Evolutionary conservation across 2,113 vertebrate genomes (phyloP), one percentile per base, ranked within the genome.

Genomic region (Collichthys lucidus): DNA sequence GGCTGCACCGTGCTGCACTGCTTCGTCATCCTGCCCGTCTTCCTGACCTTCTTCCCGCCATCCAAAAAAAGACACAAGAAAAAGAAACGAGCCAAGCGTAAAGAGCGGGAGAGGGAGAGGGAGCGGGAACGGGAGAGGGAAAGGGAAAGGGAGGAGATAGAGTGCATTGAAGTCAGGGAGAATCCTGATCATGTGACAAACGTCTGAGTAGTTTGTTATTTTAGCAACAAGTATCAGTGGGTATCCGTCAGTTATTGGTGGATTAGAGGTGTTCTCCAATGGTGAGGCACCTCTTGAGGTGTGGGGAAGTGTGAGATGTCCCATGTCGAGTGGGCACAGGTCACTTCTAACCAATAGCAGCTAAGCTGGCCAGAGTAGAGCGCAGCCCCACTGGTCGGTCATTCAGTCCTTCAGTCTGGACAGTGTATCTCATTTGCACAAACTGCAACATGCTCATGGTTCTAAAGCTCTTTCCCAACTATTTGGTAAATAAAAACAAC

Each of bases 1-100:
- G 96, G 96, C 94, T 99, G 97, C 95, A 98, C 97, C 86, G 94
- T 98, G 92, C 96, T 99, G 93, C 98, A 99, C 96, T 99, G 98
- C 96, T 99, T 99, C 69, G 96, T 99, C 95, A 98, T 99, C 92
- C 96, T 99, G 91, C 98, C 98, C 0, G 98, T 99, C 89, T 99
- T 99, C 94, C 96, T 99, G 91, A 99, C 98, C 70, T 99, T 99
- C 93, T 99, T 99, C 85, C 98, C 98, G 59, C 98, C 98, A 16
- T 99, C 98, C 83, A 99, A 99, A 96, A 99, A 98, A 93, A 96
- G 98, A 91, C 98, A 98, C 94, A 99, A 99, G 97, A 99, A 99
- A 95, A 99, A 98, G 95, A 99, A 98, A 94, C 95, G 97, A 11
- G 97, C 97, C 53, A 99, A 98, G 92, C 94, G 97, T 80, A 99